Percentiles rank a stretch among this genome's conserved stretches.
These are phyloP conservation scores for Esox niger DNA, from an alignment of 2,113 vertebrate genomes.

Conservation along the genomic window DNA sequence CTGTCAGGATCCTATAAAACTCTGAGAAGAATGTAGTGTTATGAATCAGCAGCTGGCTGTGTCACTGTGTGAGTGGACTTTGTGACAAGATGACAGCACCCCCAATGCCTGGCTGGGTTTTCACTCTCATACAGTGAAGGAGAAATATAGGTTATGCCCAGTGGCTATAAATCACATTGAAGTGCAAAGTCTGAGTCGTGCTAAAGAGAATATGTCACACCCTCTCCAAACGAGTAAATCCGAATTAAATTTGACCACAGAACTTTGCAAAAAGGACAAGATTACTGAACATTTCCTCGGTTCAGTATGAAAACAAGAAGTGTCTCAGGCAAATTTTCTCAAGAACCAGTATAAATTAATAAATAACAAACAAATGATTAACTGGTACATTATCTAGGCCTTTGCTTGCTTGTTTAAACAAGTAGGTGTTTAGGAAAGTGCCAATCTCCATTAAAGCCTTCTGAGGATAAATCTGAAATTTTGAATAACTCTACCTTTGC, in stretches of 20 bases:
- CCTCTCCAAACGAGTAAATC: neutral
- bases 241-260: neutral
- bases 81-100: slow-evolving; percentile 30
- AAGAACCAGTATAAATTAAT: neutral
- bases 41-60: slow-evolving; percentile 36
- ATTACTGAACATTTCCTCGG: neutral
- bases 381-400: slow-evolving; percentile 24
- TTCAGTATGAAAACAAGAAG: neutral
- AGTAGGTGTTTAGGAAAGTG: slow-evolving; percentile 40
- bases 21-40: slow-evolving; percentile 29
- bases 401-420: slow-evolving; percentile 9
- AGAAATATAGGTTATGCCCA: slow-evolving; percentile 48
- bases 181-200: slow-evolving; percentile 23
- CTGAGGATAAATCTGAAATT: slow-evolving; percentile 45
- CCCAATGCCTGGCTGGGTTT: slow-evolving; percentile 53
- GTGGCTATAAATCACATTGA: slow-evolving; percentile 40
- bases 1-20: neutral
- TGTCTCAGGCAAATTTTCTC: neutral
- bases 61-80: slow-evolving; percentile 55
- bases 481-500: neutral
- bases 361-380: slow-evolving; percentile 34
- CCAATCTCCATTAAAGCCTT: slow-evolving; percentile 48
- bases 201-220: neutral
- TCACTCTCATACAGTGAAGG: slow-evolving; percentile 43
- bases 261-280: too few species aligned